Base-by-base conservation (phyloP, 2,888 invertebrate genomes). In the Silvanus unidentatus region DNA sequence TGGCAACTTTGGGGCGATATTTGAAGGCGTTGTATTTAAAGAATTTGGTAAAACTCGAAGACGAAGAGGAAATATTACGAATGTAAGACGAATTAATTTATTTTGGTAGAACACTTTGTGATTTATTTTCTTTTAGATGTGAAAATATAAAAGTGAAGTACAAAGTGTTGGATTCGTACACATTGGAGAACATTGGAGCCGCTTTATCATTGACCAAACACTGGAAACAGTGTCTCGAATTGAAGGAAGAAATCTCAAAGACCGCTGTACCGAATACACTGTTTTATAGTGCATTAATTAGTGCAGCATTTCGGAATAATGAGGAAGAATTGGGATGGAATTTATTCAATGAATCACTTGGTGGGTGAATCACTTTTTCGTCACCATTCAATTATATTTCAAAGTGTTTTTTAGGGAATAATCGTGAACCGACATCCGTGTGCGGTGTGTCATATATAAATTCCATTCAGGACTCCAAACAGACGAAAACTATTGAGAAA, bases 201-300 rank as follows among this genome's bases (percentile, higher is more conserved):
- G 86, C 79, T 0, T 63, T 91, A 2, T 81, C 82, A 52, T 59
- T 76, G 13, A 84, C 85, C 6, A 65, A 75, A 43, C 71, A 79
- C 52, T 88, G 86, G 85, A 74, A 75, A 54, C 77, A 81, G 45
- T 76, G 79, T 32, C 42, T 80, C 0, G 73, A 78, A 52, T 69
- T 86, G 10, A 63, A 86, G 15, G 75, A 82, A 40, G 78, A 80
- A 62, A 75, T 81, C 39, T 73, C 77, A 60, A 35, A 77, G 8
- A 73, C 73, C 15, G 54, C 66, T 43, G 64, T 59, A 2, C 81
- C 82, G 1, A 71, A 70, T 50, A 62, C 70, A 43, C 55, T 61
- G 1, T 69, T 77, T 0, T 81, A 80, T 50, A 78, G 76, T 56
- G 70, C 71, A 1, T 43, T 84, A 15, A 72, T 78, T 48, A 60